phyloP scores from a whole-genome alignment of 2,888 invertebrate species.

The Arctia plantaginis region DNA sequence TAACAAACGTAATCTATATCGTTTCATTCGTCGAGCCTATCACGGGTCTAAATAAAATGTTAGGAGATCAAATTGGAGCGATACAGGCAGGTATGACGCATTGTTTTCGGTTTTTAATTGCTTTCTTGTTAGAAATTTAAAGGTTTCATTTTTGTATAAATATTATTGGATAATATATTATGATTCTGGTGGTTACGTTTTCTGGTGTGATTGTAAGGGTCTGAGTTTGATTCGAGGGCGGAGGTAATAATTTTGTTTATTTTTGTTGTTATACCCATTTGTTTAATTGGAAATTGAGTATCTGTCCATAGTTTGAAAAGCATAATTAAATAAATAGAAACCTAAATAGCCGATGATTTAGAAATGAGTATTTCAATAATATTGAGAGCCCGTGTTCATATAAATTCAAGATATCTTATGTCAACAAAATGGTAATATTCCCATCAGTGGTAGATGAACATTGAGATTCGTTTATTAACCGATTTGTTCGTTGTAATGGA shows the following conservation, averaged over 20 bases:
- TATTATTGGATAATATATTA: background rate
- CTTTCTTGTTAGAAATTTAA: conserved; percentile 8
- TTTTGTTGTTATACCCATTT: too few species aligned
- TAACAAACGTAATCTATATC: conserved; percentile 49
- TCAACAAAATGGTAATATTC: conserved; percentile 38
- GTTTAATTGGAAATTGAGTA: too few species aligned
- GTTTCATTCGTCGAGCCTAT: conserved; percentile 27
- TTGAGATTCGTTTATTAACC: conserved; percentile 32
- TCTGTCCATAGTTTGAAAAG: background rate
- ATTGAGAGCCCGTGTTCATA: background rate
- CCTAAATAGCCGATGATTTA: background rate
- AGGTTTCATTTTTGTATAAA: background rate
- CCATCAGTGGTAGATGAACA: conserved; percentile 24
- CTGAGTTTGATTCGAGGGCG: too few species aligned
- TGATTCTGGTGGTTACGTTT: background rate
- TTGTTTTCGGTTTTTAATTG: conserved; percentile 29
- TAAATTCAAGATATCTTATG: background rate
- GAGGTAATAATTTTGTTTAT: too few species aligned
- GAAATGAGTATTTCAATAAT: background rate
- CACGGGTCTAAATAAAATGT: conserved; percentile 37
- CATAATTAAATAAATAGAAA: background rate
- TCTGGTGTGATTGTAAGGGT: too few species aligned
- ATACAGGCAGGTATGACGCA: conserved; percentile 30
- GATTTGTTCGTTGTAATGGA: conserved; percentile 20
- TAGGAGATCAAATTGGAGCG: conserved; percentile 35